Percentiles rank a stretch among this genome's conserved stretches.
Conservation (phyloP, 1,140 invertebrate genomes). For the Dolichoris vasculosae region DNA sequence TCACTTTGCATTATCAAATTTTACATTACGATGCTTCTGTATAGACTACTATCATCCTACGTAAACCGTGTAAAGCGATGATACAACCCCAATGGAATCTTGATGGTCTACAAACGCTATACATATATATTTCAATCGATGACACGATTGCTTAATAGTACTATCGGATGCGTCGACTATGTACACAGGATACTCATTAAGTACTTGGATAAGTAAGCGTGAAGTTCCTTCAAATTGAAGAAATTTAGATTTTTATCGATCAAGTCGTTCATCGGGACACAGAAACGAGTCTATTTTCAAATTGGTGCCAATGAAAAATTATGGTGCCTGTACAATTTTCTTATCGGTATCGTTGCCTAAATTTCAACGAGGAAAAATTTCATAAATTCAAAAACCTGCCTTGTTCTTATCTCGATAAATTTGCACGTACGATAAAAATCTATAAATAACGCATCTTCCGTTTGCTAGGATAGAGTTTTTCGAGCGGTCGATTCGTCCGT, state of each 20-base stretch:
- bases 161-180: conserved; percentile 34
- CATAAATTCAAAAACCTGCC: too few species aligned
- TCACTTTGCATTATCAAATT: conserved; percentile 50
- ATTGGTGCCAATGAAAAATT: too few species aligned
- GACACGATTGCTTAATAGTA: conserved; percentile 60
- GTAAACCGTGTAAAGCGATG: conserved; percentile 16
- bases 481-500: neutral
- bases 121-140: conserved; percentile 28
- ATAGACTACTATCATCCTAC: neutral
- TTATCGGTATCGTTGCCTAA: too few species aligned
- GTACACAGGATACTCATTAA: neutral
- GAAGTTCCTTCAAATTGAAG: neutral
- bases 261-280: too few species aligned
- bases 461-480: too few species aligned
- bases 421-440: too few species aligned
- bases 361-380: too few species aligned
- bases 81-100: conserved; percentile 46
- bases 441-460: too few species aligned
- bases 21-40: conserved; percentile 38
- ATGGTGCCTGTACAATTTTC: too few species aligned
- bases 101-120: neutral
- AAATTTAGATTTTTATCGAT: neutral
- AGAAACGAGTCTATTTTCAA: too few species aligned
- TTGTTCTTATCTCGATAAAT: too few species aligned
- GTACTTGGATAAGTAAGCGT: neutral